These are phyloP conservation scores for Microctenopoma stevenorrisi DNA, from an alignment of 2,797 vertebrate genomes.

Conservation along the genomic window DNA sequence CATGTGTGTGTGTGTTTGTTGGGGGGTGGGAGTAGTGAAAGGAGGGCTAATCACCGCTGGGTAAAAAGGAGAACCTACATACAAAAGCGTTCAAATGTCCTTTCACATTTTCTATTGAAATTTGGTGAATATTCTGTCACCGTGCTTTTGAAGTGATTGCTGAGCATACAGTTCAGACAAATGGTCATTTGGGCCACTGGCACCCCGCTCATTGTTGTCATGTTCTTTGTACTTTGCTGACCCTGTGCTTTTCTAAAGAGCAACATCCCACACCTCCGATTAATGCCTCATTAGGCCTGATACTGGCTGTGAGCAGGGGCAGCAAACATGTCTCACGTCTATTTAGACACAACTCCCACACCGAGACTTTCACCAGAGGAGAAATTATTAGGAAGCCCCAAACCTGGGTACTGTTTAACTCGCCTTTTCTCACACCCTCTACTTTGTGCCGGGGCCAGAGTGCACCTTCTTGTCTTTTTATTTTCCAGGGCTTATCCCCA, in stretches of 20 bases:
- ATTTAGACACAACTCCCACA: slow-evolving; percentile 78
- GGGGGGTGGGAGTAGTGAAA: slow-evolving; percentile 24
- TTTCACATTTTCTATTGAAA: slow-evolving; percentile 77
- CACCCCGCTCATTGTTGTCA: slow-evolving; percentile 78
- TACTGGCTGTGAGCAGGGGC: slow-evolving; percentile 72
- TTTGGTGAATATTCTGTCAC: slow-evolving; percentile 78
- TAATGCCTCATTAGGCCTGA: slow-evolving; percentile 85
- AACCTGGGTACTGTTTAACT: slow-evolving; percentile 73
- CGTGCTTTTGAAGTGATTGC: slow-evolving; percentile 78
- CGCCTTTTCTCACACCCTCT: slow-evolving; percentile 78
- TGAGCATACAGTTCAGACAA: slow-evolving; percentile 80
- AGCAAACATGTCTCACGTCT: slow-evolving; percentile 61
- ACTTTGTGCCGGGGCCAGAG: slow-evolving; percentile 73
- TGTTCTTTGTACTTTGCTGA: slow-evolving; percentile 82
- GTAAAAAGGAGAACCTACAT: slow-evolving; percentile 71
- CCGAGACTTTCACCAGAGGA: slow-evolving; percentile 59
- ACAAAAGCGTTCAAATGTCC: slow-evolving; percentile 75
- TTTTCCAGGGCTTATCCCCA: slow-evolving; percentile 60
- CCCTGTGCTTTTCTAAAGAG: slow-evolving; percentile 78
- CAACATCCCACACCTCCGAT: slow-evolving; percentile 84
- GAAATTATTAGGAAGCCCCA: slow-evolving; percentile 66
- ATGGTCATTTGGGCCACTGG: slow-evolving; percentile 65
- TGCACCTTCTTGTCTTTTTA: slow-evolving; percentile 68
- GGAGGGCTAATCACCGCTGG: slow-evolving; percentile 63
- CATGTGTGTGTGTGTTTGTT: slow-evolving; percentile 7